Conservation (phyloP, 1,140 invertebrate genomes). For the Galleria mellonella region DNA sequence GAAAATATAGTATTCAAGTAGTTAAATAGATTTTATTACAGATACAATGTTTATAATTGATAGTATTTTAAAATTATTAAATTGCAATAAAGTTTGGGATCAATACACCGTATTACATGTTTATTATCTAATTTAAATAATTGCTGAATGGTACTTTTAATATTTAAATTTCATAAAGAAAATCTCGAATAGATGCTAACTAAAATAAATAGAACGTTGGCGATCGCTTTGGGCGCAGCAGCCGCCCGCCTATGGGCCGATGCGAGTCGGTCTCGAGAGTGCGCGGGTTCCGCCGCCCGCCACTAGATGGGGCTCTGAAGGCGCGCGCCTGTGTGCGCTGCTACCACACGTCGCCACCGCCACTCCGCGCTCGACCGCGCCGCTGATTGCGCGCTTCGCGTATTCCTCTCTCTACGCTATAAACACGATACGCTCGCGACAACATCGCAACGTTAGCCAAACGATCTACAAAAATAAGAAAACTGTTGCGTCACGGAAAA, state of each 20-base stretch:
- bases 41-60: no score
- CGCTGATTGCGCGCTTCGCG: slow-evolving; percentile 56
- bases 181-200: not conserved
- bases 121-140: no score
- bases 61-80: no score
- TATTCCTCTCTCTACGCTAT: slow-evolving; percentile 17
- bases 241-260: slow-evolving; percentile 28
- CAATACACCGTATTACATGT: no score
- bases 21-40: no score
- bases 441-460: slow-evolving; percentile 14
- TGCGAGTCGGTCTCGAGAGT: slow-evolving; percentile 14
- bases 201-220: not conserved
- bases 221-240: slow-evolving; percentile 20
- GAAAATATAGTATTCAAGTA: no score
- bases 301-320: slow-evolving; percentile 48
- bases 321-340: slow-evolving; percentile 53
- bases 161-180: not conserved
- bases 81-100: no score
- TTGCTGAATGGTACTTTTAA: not conserved
- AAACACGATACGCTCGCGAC: slow-evolving; percentile 29
- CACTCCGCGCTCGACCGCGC: slow-evolving; percentile 69
- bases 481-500: slow-evolving; percentile 22
- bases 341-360: slow-evolving; percentile 38
- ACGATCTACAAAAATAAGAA: slow-evolving; percentile 21
- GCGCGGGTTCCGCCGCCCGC: slow-evolving; percentile 44